These are phyloP conservation scores for Salvelinus alpinus DNA, from an alignment of 2,113 vertebrate genomes.

Conservation along the genomic window DNA sequence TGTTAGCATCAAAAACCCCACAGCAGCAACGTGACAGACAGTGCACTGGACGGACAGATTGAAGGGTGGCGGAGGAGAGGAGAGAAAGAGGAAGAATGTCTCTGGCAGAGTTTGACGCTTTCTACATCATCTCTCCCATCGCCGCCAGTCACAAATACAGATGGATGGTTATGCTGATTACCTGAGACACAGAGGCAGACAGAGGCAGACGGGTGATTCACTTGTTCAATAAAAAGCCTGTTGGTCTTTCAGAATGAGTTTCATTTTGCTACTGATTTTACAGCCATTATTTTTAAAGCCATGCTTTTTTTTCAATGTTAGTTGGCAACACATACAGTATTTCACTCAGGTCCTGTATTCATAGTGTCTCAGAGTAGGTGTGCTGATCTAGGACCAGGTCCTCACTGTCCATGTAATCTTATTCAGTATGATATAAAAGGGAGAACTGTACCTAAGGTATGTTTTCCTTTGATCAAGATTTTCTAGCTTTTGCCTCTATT, in stretches of 20 bases:
- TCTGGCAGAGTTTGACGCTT: background rate
- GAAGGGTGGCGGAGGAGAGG: background rate
- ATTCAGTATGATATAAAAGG: no score
- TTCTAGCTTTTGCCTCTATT: background rate
- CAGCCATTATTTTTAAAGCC: no score
- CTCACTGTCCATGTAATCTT: no score
- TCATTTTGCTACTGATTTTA: no score
- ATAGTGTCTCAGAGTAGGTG: no score
- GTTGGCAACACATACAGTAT: no score
- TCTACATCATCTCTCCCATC: conserved; percentile 21
- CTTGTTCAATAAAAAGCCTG: background rate
- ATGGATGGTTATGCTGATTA: background rate
- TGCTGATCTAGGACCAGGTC: no score
- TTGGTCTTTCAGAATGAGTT: background rate
- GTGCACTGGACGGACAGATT: conserved; percentile 25
- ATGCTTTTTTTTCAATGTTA: no score
- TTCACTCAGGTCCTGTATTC: no score
- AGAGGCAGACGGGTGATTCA: background rate
- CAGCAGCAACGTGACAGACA: background rate
- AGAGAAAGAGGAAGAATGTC: background rate
- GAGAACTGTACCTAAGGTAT: no score
- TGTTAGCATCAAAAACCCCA: conserved; percentile 4
- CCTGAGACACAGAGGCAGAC: background rate
- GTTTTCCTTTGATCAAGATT: no score
- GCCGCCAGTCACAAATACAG: background rate